These are phyloP conservation scores for Atractosteus spatula DNA, from an alignment of 2,113 vertebrate species.

Conservation along the genomic window DNA sequence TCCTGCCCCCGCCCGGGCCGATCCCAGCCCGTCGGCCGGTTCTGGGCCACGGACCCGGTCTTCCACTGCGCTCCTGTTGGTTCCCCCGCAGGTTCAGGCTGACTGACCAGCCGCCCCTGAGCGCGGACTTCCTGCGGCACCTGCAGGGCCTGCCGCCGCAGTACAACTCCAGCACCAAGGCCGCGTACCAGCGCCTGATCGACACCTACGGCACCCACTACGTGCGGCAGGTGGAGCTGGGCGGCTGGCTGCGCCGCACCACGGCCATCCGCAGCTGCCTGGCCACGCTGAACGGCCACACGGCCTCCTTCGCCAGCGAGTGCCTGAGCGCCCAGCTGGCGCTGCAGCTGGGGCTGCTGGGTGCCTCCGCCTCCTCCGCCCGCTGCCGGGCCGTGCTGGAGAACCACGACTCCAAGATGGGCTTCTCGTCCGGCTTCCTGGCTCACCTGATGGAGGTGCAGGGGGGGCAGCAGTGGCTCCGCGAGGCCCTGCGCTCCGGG, in stretches of 20 bases:
- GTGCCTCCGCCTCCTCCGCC: conserved; percentile 24
- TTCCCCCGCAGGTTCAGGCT: conserved; percentile 53
- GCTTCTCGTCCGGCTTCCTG: conserved; percentile 66
- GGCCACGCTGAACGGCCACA: conserved; percentile 62
- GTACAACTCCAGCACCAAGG: conserved; percentile 44
- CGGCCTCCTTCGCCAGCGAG: conserved; percentile 53
- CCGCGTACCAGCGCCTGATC: conserved; percentile 57
- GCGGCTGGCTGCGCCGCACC: conserved; percentile 63
- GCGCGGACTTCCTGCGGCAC: conserved; percentile 51
- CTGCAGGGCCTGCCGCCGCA: conserved; percentile 55
- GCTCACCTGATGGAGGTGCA: conserved; percentile 67
- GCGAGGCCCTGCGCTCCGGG: conserved; percentile 72
- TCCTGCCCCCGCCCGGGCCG: too few relatives aligned
- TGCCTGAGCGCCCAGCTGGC: conserved; percentile 69
- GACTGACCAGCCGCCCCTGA: conserved; percentile 39
- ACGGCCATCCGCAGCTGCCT: conserved; percentile 75
- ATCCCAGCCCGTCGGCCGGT: too few relatives aligned
- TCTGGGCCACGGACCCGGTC: too few relatives aligned
- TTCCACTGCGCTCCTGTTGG: not conserved
- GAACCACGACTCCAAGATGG: conserved; percentile 38
- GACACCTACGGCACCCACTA: conserved; percentile 68
- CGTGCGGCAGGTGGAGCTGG: conserved; percentile 56
- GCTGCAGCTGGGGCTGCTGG: conserved; percentile 32
- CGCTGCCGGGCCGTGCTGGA: conserved; percentile 54
- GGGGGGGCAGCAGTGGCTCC: conserved; percentile 59